Evolutionary conservation across 2,888 invertebrate genomes (phyloP), one percentile per base, ranked within the genome.

Genomic region (Scaptomyza parva): DNA sequence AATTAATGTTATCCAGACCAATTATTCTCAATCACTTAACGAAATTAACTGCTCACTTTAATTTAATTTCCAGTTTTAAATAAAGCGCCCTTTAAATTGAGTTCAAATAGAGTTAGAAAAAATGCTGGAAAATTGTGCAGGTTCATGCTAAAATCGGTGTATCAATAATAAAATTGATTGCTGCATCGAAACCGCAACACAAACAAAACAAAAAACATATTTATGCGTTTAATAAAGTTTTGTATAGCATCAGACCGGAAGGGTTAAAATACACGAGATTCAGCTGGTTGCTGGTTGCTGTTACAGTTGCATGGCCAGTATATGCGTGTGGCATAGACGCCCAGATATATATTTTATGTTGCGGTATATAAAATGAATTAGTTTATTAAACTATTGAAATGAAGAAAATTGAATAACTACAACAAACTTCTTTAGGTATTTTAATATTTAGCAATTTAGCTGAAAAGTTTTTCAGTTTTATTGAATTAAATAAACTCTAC

Each of bases 141-240:
- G 4, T 41, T 24, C 51, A 40, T 40, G 54, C 24, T 17, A 18
- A 45, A 45, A 14, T 24, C 60, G 20, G 37, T 50, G 76, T 61
- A 75, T 73, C 70, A 75, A 73, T 73, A 73, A 61, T 62, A 40
- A 73, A 73, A 70, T 58, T 54, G 41, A 47, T 54, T 30, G 33
- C 11, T 50, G 37, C 41, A 20, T 22, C 30, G 17, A 20, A 65
- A 54, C 65, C 71, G 51, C 76, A 75, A 58, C 37, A 48, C 63
- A 69, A 70, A 70, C 71, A 47, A 70, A 75, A 58, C 37, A 48
- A 70, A 69, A 70, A 70, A 47, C 2, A 2, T 14, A 6, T 30
- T 51, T 60, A 28, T 47, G 33, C 26, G 22, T 47, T 53, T 20
- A 35, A 44, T 41, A 51, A 47, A 6, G 39, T 63, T 39, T 54